phyloP scores from a whole-genome alignment of 2,797 vertebrate genomes.

The Dallia pectoralis region DNA sequence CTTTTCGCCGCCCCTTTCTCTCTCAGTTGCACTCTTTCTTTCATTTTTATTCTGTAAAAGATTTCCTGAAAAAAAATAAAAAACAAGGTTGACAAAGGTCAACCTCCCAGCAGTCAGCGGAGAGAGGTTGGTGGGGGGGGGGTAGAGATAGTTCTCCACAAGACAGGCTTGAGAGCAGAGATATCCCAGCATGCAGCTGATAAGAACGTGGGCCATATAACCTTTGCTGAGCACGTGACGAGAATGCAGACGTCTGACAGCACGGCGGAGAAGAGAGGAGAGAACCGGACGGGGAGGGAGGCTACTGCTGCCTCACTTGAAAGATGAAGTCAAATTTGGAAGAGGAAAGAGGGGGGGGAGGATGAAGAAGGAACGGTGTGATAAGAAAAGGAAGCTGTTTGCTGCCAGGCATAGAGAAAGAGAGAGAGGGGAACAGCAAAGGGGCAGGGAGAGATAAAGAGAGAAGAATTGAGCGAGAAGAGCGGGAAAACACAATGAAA shows the following conservation, averaged over 20 bases:
- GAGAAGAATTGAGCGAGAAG: slow-evolving; percentile 18
- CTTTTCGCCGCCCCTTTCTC: slow-evolving; percentile 14
- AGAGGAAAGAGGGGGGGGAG: slow-evolving; percentile 42
- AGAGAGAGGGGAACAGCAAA: slow-evolving; percentile 46
- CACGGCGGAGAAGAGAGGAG: slow-evolving; percentile 58
- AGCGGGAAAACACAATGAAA: slow-evolving; percentile 32
- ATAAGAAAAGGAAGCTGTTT: slow-evolving; percentile 72
- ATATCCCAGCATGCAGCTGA: slow-evolving; percentile 85
- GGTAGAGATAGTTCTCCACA: slow-evolving; percentile 68
- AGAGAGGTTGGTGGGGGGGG: slow-evolving; percentile 25
- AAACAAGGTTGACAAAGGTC: slow-evolving; percentile 71
- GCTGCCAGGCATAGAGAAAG: slow-evolving; percentile 49
- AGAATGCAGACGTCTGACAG: slow-evolving; percentile 70
- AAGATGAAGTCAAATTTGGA: slow-evolving; percentile 74
- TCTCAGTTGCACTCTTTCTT: slow-evolving; percentile 59
- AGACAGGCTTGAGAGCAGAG: slow-evolving; percentile 64
- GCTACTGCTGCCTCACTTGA: slow-evolving; percentile 44
- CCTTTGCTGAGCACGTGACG: slow-evolving; percentile 73
- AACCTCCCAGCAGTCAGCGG: slow-evolving; percentile 66
- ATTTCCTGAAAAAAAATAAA: slow-evolving; percentile 44
- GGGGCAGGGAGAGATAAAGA: slow-evolving; percentile 31
- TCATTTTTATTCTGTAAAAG: slow-evolving; percentile 71
- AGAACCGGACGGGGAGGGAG: background rate
- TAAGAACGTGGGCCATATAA: slow-evolving; percentile 80
- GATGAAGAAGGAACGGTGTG: slow-evolving; percentile 56